Evolutionary conservation across 2,113 vertebrate genomes (phyloP).

Genomic region (Hippolais icterina): DNA sequence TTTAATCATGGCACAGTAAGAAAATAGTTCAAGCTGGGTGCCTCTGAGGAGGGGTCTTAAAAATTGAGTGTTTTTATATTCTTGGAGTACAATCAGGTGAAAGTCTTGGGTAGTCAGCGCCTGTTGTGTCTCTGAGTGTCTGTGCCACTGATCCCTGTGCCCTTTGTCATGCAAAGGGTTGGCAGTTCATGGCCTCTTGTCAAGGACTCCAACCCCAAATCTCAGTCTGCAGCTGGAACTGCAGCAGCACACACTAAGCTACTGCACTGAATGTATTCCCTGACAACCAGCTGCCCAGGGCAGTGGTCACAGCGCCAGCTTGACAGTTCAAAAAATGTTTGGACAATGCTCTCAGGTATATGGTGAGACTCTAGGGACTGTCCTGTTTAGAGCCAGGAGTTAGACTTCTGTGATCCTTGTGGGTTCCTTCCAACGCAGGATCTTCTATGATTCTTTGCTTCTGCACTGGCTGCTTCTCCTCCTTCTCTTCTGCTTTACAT

Average conservation of each 20-base stretch:
- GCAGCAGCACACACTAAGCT: not conserved
- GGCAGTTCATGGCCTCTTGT: not conserved
- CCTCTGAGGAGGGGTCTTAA: not conserved
- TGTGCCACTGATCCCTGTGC: not conserved
- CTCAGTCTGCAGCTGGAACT: not conserved
- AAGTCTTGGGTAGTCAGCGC: not conserved
- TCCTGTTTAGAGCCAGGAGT: not conserved
- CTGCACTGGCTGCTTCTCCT: not conserved
- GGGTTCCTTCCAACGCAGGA: not conserved
- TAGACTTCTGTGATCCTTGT: not conserved
- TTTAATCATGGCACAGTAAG: not conserved
- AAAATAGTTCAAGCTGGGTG: not conserved
- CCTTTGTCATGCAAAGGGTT: not conserved
- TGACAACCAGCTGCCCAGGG: not conserved
- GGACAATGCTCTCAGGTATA: fast-evolving
- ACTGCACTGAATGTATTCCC: not conserved
- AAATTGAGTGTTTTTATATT: not conserved
- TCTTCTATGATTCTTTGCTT: not conserved
- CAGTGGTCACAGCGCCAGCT: not conserved
- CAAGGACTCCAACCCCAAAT: not conserved
- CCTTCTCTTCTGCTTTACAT: not conserved
- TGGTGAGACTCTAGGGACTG: not conserved
- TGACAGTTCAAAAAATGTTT: not conserved
- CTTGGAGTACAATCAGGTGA: not conserved
- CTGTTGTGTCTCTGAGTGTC: not conserved